Conservation (phyloP, 2,888 invertebrate species). For the Marasmarcha lunaedactyla region DNA sequence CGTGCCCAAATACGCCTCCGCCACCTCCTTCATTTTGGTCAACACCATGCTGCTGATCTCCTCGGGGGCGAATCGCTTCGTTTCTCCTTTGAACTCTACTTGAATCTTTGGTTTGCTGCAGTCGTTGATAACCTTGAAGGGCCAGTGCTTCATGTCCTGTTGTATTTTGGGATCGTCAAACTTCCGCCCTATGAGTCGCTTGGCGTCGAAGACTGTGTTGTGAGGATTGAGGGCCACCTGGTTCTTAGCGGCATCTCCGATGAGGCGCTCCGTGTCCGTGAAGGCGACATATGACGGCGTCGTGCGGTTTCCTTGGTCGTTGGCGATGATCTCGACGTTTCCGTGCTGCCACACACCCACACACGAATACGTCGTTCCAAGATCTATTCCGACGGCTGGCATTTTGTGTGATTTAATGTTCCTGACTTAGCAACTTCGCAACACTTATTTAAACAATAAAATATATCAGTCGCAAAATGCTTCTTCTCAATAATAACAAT, state of each 20-base stretch:
- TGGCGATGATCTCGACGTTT: constrained; percentile 87
- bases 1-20: constrained; percentile 77
- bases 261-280: constrained; percentile 84
- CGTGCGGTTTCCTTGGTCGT: constrained; percentile 89
- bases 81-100: constrained; percentile 75
- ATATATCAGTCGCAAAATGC: no score
- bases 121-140: constrained; percentile 78
- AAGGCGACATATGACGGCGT: constrained; percentile 91
- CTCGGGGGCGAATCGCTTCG: constrained; percentile 75
- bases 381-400: constrained; percentile 68
- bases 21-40: constrained; percentile 72
- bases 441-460: no score
- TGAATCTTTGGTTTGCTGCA: constrained; percentile 76
- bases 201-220: constrained; percentile 80
- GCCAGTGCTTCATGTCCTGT: constrained; percentile 86
- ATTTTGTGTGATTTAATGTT: no score
- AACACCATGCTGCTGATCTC: constrained; percentile 79
- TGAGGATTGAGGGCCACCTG: constrained; percentile 82
- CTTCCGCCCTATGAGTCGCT: constrained; percentile 84
- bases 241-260: constrained; percentile 90
- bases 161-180: constrained; percentile 82
- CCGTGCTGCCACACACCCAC: constrained; percentile 88
- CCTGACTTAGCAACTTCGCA: no score
- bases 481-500: no score
- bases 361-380: constrained; percentile 90